Evolutionary conservation across 1,140 invertebrate species (phyloP).

Genomic region (Microvelia longipes): DNA sequence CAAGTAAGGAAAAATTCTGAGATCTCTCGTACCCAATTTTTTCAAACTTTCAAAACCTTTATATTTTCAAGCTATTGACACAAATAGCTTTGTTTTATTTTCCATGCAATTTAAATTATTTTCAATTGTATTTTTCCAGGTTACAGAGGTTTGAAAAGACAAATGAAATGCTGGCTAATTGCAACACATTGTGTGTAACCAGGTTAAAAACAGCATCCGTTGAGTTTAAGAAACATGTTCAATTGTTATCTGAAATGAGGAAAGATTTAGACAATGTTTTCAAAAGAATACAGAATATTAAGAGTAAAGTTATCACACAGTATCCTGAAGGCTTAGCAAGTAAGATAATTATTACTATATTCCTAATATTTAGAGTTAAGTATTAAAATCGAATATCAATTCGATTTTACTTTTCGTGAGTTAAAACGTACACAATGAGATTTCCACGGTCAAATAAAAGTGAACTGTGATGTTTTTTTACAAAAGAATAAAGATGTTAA

Average conservation of each 20-base stretch:
- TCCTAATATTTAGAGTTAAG: not conserved
- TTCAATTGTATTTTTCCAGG: slow-evolving; percentile 58
- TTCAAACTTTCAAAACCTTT: too few species aligned
- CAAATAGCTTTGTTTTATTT: too few species aligned
- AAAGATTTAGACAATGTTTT: slow-evolving; percentile 46
- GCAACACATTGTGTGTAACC: slow-evolving; percentile 69
- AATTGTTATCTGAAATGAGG: slow-evolving; percentile 48
- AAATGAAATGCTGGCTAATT: slow-evolving; percentile 92
- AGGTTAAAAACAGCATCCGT: slow-evolving; percentile 61
- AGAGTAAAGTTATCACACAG: slow-evolving; percentile 63
- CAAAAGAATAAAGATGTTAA: not conserved
- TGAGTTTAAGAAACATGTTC: slow-evolving; percentile 80
- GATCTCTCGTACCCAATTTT: too few species aligned
- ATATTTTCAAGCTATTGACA: too few species aligned
- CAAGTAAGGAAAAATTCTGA: too few species aligned
- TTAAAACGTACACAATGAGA: not conserved
- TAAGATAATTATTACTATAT: slow-evolving; percentile 21
- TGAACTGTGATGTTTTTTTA: not conserved
- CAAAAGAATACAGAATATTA: slow-evolving; percentile 47
- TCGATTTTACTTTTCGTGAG: not conserved
- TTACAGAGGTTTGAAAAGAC: slow-evolving; percentile 90
- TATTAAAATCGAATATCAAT: not conserved
- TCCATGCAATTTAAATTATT: too few species aligned
- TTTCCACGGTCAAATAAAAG: not conserved
- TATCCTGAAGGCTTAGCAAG: slow-evolving; percentile 71